These are phyloP conservation scores for Pseudomyrmex dendroicus DNA, from an alignment of 1,140 invertebrate genomes.

Conservation along the genomic window DNA sequence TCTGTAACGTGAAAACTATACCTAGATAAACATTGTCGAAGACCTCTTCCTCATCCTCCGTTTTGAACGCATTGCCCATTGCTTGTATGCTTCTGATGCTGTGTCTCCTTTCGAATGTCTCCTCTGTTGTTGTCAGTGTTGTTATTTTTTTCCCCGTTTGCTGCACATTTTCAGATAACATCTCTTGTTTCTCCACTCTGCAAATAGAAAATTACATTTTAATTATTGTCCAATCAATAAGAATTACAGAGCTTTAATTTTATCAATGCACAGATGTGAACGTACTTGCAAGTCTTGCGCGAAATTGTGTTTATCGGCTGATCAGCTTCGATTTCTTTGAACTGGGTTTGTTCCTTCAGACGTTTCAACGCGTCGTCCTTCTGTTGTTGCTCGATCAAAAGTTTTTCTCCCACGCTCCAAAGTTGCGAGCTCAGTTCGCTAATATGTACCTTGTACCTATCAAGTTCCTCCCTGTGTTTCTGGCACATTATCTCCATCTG, in stretches of 20 bases:
- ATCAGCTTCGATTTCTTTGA: not conserved
- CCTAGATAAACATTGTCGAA: constrained; percentile 90
- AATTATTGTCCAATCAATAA: not conserved
- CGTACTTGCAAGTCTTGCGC: constrained; percentile 57
- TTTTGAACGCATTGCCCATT: constrained; percentile 88
- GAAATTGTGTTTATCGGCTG: constrained; percentile 30
- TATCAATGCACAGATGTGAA: not conserved
- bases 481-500: constrained; percentile 83
- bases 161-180: constrained; percentile 34
- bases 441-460: constrained; percentile 86
- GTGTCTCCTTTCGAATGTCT: constrained; percentile 77
- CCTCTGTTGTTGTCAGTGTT: constrained; percentile 76
- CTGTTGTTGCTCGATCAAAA: constrained; percentile 86
- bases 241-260: no score
- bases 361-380: constrained; percentile 81
- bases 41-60: constrained; percentile 93
- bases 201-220: constrained; percentile 29
- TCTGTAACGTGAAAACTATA: constrained; percentile 52
- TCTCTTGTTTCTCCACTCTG: constrained; percentile 53
- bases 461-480: constrained; percentile 85
- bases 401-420: constrained; percentile 87
- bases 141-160: constrained; percentile 47
- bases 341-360: constrained; percentile 71
- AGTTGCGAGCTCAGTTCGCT: constrained; percentile 85
- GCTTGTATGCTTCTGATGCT: constrained; percentile 82